Conservation (phyloP, 2,888 invertebrate genomes). For the Parapristionchus giblindavisi region DNA sequence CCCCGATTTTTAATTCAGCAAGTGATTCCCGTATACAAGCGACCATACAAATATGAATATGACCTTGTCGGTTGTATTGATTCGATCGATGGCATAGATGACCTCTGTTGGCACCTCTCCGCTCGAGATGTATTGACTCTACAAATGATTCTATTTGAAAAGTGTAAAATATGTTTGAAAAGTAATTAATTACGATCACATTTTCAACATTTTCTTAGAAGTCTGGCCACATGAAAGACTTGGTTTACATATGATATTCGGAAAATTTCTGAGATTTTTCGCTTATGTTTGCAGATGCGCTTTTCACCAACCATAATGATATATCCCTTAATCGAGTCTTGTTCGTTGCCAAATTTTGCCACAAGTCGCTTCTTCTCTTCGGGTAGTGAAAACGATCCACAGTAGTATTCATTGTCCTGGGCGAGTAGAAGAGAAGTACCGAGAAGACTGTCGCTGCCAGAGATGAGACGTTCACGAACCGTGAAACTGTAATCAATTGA, state of each 20-base stretch:
- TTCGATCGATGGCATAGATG: slow-evolving; percentile 43
- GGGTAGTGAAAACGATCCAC: slow-evolving; percentile 51
- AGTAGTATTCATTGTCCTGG: slow-evolving; percentile 50
- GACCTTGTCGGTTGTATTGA: slow-evolving; percentile 17
- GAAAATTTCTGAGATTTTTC: too few species aligned
- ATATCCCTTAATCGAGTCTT: slow-evolving; percentile 51
- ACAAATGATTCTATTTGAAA: neutral
- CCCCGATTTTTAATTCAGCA: too few species aligned
- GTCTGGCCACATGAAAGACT: neutral
- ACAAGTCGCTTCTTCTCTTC: slow-evolving; percentile 46
- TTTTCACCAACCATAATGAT: slow-evolving; percentile 45
- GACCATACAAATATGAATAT: neutral
- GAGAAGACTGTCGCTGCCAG: slow-evolving; percentile 43
- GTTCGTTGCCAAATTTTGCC: slow-evolving; percentile 48
- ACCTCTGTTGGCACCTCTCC: slow-evolving; percentile 49
- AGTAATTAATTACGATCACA: neutral
- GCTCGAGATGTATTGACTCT: slow-evolving; percentile 27
- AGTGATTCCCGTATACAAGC: too few species aligned
- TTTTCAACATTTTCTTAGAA: too few species aligned
- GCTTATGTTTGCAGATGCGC: too few species aligned
- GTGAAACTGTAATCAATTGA: slow-evolving; percentile 10
- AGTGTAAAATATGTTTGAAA: neutral
- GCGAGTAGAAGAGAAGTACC: slow-evolving; percentile 45
- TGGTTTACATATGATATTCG: neutral
- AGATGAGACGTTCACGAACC: slow-evolving; percentile 11